Base-by-base conservation (phyloP, 2,888 invertebrate species). In the Eupithecia subfuscata region DNA sequence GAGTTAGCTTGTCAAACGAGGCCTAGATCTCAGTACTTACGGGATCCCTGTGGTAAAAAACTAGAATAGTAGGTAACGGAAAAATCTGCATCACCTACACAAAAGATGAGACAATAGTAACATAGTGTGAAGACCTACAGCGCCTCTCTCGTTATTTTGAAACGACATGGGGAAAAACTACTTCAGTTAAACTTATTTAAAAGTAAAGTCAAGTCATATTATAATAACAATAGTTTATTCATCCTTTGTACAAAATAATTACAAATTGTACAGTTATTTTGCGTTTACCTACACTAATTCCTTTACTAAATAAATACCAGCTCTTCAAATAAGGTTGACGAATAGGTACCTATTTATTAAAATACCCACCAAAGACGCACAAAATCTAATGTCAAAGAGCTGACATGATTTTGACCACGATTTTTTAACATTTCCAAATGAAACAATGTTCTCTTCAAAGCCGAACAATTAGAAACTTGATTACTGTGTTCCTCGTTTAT, bases 171-270 rank as follows among this genome's bases (percentile, higher is more conserved):
- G 14, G n/a, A n/a, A n/a, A 8, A 48, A 12, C 48, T 52, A 52
- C 7, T 48, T 18, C 1, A n/a, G n/a, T 52, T 52, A 64, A 60
- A 63, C 12, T 30, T 7, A 64, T 18, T 34, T 8, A 25, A 30
- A 63, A 63, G 16, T 9, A 63, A 65, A 65, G 34, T 34, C 12
- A 37, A 34, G 3, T 40, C 34, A 22, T 1, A 65, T 7, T 67
- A 22, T n/a, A n/a, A 67, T 40, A 22, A 65, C n/a, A 40, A 60
- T 60, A 22, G 1, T 67, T 67, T 67, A 75, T 84, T 84, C 83
- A 84, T 82, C 83, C 80, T 85, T 82, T 87, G 82, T 85, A 87
- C 86, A 87, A 84, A 84, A 81, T 81, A 79, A 80, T 77, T 79
- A 79, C 70, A 80, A 75, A 77, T 69, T 71, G 45, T 65, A 70